A percentile compares a stretch with the other conserved stretches of the same genome.
These are phyloP conservation scores for Chloroceryle aenea DNA, from an alignment of 2,113 vertebrate species.

Conservation along the genomic window DNA sequence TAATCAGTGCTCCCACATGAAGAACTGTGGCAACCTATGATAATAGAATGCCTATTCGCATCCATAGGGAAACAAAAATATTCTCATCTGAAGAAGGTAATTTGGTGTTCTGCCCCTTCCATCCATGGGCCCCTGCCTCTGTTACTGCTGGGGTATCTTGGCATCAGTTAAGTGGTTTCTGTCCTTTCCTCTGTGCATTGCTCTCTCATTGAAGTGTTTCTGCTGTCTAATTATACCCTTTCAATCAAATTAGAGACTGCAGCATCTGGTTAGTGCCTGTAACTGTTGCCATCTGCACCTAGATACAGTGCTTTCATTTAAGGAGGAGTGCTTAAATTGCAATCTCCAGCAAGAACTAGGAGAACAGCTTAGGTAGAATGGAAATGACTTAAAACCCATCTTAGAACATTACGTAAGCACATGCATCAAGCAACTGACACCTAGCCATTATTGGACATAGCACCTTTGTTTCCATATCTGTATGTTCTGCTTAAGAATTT, in stretches of 20 bases:
- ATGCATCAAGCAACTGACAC: not conserved
- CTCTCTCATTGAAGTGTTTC: conserved; percentile 89
- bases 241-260: conserved; percentile 95
- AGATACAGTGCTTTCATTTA: conserved; percentile 77
- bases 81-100: conserved; percentile 73
- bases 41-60: conserved; percentile 78
- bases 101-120: conserved; percentile 69
- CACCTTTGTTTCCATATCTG: not conserved
- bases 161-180: conserved; percentile 86
- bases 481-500: not conserved
- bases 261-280: conserved; percentile 91
- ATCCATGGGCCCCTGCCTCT: conserved; percentile 72
- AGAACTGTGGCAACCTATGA: conserved; percentile 81
- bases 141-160: conserved; percentile 78
- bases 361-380: conserved; percentile 36
- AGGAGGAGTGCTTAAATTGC: conserved; percentile 75
- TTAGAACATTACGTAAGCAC: not conserved
- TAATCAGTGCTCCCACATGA: conserved; percentile 84
- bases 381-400: conserved; percentile 64
- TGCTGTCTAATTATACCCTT: conserved; percentile 97
- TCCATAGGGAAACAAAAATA: conserved; percentile 73
- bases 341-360: conserved; percentile 39
- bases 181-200: conserved; percentile 78
- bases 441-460: not conserved
- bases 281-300: conserved; percentile 96